These are phyloP conservation scores for Ovibos moschatus DNA, from an alignment of 2,113 vertebrate species.

Conservation along the genomic window DNA sequence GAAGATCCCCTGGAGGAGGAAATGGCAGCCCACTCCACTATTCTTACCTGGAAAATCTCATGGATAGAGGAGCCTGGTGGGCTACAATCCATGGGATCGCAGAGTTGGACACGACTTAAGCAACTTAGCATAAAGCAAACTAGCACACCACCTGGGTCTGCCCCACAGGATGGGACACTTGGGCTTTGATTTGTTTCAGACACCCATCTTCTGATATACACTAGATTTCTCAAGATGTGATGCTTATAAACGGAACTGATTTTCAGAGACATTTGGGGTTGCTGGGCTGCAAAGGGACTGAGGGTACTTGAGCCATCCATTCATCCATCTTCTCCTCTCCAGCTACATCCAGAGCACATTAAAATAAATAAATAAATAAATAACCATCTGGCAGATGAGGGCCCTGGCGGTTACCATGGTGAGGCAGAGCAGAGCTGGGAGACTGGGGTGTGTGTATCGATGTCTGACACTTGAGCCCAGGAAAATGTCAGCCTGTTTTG, in stretches of 20 bases:
- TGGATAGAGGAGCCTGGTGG: neutral
- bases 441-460: neutral
- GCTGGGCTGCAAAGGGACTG: neutral
- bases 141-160: neutral
- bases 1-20: neutral
- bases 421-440: neutral
- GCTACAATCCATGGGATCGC: neutral
- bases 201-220: neutral
- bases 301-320: neutral
- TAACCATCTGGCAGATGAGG: slow-evolving; percentile 6
- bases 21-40: neutral
- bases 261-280: neutral
- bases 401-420: slow-evolving; percentile 56
- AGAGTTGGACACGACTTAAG: neutral
- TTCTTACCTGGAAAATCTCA: neutral
- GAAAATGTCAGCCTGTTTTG: slow-evolving; percentile 16
- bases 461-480: slow-evolving; percentile 25
- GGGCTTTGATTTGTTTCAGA: neutral
- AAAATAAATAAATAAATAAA: neutral
- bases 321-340: neutral
- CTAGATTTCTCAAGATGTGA: neutral
- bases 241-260: neutral
- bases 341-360: slow-evolving; percentile 1
- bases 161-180: neutral
- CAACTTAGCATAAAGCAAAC: neutral